Base-by-base conservation (phyloP, 1,140 invertebrate genomes). In the Teleopsis dalmanni region DNA sequence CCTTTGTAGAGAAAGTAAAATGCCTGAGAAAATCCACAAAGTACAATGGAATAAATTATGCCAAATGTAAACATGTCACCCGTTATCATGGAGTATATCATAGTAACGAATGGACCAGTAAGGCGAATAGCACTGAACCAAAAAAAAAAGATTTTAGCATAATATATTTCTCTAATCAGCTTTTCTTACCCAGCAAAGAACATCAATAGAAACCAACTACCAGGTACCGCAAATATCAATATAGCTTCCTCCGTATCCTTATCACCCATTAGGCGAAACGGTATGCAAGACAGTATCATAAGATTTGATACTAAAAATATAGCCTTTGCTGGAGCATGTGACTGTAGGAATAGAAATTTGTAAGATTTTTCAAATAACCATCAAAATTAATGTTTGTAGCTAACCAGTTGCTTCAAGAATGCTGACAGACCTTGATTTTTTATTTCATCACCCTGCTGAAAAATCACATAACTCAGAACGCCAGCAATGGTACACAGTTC, bases 71-170 rank as follows among this genome's bases (percentile, higher is more conserved):
- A 82, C 90, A 98, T 94, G 73, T 98, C 95, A 19, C 92, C 92
- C 1, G 87, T 90, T 59, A 98, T 92, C 94, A 98, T 98, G 58
- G 85, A 90, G 75, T 95, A 97, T 45, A 98, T 92, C 95, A 98
- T 98, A 14, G 95, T 95, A 40, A 98, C 91, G 74, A 98, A 97
- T 1, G 95, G 94, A 43, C 95, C 95, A 1, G 93, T 97, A 37
- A 96, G 67, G 44, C 88, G 84, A 14, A 95, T 82, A 29, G 91
- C 92, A 22, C 95, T 98, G 74, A 41, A 54, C 6, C 18, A 50
- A 21, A 31, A n/a, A 27, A 48, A 13, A 13, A 44, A 19, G 13
- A 18, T 48, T 25, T 16, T 10, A 21, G 2, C n/a, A 21, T 18
- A 19, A 5, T 8, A 2, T 2, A 26, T 21, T 1, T 16, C 11